These are phyloP conservation scores for Drosophila ironensis DNA, from an alignment of 1,140 invertebrate genomes.

Conservation along the genomic window DNA sequence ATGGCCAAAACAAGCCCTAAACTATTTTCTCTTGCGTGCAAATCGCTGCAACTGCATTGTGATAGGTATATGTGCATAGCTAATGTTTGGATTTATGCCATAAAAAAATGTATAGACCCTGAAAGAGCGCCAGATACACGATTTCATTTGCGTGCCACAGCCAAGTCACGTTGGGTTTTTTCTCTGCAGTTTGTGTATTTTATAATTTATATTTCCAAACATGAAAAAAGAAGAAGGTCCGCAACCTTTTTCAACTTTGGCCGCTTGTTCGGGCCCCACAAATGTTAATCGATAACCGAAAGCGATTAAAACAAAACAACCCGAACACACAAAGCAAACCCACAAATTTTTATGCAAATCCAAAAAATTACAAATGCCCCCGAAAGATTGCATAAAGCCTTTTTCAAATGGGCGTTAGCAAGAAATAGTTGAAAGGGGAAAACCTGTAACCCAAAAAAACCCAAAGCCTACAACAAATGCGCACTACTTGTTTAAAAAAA, in stretches of 20 bases:
- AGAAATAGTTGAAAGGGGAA: constrained; percentile 2
- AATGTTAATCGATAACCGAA: constrained; percentile 51
- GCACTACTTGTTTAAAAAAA: background rate
- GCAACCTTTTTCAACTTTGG: constrained; percentile 1
- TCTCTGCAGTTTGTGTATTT: constrained; percentile 43
- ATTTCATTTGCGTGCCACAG: constrained; percentile 56
- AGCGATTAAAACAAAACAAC: constrained; percentile 45
- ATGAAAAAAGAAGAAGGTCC: background rate
- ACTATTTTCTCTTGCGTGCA: constrained; percentile 29
- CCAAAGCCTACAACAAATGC: background rate
- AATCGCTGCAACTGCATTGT: constrained; percentile 34
- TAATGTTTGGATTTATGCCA: constrained; percentile 32
- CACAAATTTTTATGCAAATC: constrained; percentile 39
- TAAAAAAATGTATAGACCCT: constrained; percentile 21
- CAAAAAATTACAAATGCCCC: constrained; percentile 32
- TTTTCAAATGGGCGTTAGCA: constrained; percentile 25
- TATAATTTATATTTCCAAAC: constrained; percentile 44
- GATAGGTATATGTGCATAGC: constrained; percentile 3
- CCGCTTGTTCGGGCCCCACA: constrained; percentile 10
- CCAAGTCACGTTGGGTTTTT: constrained; percentile 60
- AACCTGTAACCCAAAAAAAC: background rate
- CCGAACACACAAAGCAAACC: constrained; percentile 19
- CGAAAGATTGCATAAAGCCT: constrained; percentile 34
- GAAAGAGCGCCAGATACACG: constrained; percentile 18
- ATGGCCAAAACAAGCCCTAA: constrained; percentile 14